Base-by-base conservation (phyloP, 2,888 invertebrate species). In the Pristionchus arcanus region DNA sequence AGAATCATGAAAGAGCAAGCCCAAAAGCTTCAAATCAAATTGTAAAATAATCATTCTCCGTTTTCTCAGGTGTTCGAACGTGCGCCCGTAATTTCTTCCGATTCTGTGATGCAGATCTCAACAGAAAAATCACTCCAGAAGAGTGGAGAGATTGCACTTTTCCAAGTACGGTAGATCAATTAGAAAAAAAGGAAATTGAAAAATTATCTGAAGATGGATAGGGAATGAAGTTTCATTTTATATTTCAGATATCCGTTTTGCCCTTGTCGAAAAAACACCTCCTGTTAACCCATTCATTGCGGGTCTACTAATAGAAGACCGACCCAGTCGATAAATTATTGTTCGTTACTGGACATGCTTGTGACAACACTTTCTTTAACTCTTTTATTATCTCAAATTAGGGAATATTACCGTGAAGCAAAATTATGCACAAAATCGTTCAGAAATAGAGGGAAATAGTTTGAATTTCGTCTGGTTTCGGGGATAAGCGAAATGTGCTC, bases 1-100 rank as follows among this genome's bases (percentile, higher is more conserved):
- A 49, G 42, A 9, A 49, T 9, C 42, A 49, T 13, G 42, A 49
- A 49, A 49, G 42, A 9, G n/a, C 42, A 49, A 49, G 42, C 13
- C 9, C 42, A 49, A 49, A 49, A 49, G 42, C 3, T 9, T 49
- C 13, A 49, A 13, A 49, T 7, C 9, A 9, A 49, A 9, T 49
- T 49, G 13, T 13, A 49, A 49, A 49, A 9, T 49, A 55, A 19
- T 16, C 55, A 16, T 16, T 15, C 21, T 55, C 34, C 34, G 3
- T 34, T 11, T 4, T 31, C 21, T 28, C 34, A 42, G 86, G 86
- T 63, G 59, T 86, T 37, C 59, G 66, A n/a, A 86, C 66, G 37
- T 86, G 86, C 21, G 86, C 86, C 25, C 59, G 87, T 5, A 87
- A 87, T 71, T 87, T 87, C 74, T 87, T 87, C 53, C 68, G 87